phyloP scores from a whole-genome alignment of 2,888 invertebrate genomes.

The Thereva unica region DNA sequence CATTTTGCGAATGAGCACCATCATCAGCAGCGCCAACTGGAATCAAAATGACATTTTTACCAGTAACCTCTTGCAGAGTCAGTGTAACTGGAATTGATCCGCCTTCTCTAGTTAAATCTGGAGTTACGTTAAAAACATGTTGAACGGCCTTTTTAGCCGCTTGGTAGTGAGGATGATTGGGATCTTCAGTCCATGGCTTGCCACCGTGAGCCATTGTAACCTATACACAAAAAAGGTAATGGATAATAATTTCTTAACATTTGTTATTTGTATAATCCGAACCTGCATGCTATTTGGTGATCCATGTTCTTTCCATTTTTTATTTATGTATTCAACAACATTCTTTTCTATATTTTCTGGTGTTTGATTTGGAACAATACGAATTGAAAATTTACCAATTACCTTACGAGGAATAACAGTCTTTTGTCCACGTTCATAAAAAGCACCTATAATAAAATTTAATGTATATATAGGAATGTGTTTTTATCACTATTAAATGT shows the following conservation, averaged over 20 bases:
- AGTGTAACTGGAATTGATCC: conserved; percentile 97
- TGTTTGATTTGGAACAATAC: conserved; percentile 93
- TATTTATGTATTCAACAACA: conserved; percentile 76
- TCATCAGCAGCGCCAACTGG: conserved; percentile 94
- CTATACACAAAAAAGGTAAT: neutral
- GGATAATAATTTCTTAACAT: too few species aligned
- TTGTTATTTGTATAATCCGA: too few species aligned
- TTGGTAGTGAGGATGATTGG: conserved; percentile 87
- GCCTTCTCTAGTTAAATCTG: conserved; percentile 95
- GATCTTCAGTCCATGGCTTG: conserved; percentile 91
- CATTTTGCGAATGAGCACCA: conserved; percentile 98
- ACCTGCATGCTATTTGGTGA: conserved; percentile 83
- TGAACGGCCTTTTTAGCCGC: conserved; percentile 83
- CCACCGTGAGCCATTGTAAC: conserved; percentile 71
- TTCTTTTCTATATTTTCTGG: conserved; percentile 80
- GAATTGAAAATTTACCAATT: conserved; percentile 94
- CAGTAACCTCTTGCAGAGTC: conserved; percentile 88
- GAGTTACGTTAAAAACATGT: conserved; percentile 83
- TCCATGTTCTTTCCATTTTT: conserved; percentile 76
- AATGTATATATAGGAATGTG: conserved; percentile 7
- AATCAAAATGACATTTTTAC: conserved; percentile 89
- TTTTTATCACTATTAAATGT: too few species aligned
- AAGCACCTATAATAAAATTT: conserved; percentile 64
- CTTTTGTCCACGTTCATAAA: conserved; percentile 89
- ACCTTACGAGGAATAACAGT: conserved; percentile 95